Base-by-base conservation (phyloP, 2,888 invertebrate genomes). In the Aphelenchoides bicaudatus region DNA sequence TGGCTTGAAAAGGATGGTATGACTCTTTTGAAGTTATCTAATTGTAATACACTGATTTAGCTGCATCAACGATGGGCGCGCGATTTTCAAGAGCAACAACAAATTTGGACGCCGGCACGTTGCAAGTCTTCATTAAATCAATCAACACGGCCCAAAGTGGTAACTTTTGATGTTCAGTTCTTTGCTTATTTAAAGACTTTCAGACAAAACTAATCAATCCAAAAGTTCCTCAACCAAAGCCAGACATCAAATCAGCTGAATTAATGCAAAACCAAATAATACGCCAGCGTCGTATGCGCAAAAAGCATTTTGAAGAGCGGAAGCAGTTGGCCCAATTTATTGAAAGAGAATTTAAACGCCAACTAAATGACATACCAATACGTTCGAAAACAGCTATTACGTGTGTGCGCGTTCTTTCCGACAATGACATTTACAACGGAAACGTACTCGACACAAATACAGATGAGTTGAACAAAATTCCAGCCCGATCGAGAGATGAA, bases 381-480 rank as follows among this genome's bases (percentile, higher is more conserved):
- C 43, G 43, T 8, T 43, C 43, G 8, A 19, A 25, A 6, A 43
- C 10, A 10, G 43, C 43, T 25, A 25, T 43, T 25, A 43, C 43
- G 10, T 43, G 43, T 25, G 43, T 43, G 43, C 43, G 43, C 23
- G 25, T 43, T n/a, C 23, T 43, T 8, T 19, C 43, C 23, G 43
- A 43, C 25, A 6, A 43, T 6, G 43, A 43, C 43, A 21, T 43
- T 25, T 43, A 43, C 43, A 43, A 43, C 43, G 43, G 21, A 25
- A 43, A 43, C 43, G 43, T 43, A 8, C 23, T 43, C 21, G 43
- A 43, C 6, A 43, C 25, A 6, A 43, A 43, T 25, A 43, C 43
- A n/a, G 43, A 43, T 8, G 43, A 43, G 23, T 43, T 43, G 43
- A 43, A 43, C 43, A 43, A 43, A n/a, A 43, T 43, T n/a, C 6